Conservation (phyloP, 2,113 vertebrate species). For the Sceloporus tristichus region DNA sequence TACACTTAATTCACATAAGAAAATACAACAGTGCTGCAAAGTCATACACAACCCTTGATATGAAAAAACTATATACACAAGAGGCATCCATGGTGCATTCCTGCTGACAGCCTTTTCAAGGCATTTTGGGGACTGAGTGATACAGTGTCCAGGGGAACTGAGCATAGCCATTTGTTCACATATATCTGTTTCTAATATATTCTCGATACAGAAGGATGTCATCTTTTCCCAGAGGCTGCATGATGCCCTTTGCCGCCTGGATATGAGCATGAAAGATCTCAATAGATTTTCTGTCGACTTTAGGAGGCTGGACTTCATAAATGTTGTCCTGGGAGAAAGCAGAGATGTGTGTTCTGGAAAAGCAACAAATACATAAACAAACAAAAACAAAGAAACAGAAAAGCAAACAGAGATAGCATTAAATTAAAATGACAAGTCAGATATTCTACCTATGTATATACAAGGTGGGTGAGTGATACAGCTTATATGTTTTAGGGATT, state of each 20-base stretch:
- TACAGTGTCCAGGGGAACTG: slow-evolving; percentile 11
- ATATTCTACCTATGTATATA: not conserved
- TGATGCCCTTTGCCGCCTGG: slow-evolving; percentile 83
- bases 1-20: slow-evolving; percentile 24
- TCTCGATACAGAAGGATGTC: slow-evolving; percentile 91
- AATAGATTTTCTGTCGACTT: slow-evolving; percentile 82
- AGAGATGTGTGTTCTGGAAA: slow-evolving; percentile 86
- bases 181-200: slow-evolving; percentile 92
- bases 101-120: slow-evolving; percentile 25
- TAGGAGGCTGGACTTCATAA: slow-evolving; percentile 85
- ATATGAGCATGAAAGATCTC: slow-evolving; percentile 90
- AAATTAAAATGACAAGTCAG: slow-evolving; percentile 43
- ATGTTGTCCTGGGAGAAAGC: slow-evolving; percentile 89
- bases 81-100: slow-evolving; percentile 25
- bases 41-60: slow-evolving; percentile 1
- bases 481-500: not conserved
- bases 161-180: slow-evolving; percentile 72
- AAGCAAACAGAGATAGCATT: not conserved
- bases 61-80: not conserved
- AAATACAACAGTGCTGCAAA: not conserved
- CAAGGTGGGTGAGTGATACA: not conserved
- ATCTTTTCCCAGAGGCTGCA: slow-evolving; percentile 85
- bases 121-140: slow-evolving; percentile 19
- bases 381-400: not conserved
- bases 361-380: not conserved